Evolutionary conservation across 2,113 vertebrate genomes (phyloP).

Genomic region (Miniopterus natalensis): DNA sequence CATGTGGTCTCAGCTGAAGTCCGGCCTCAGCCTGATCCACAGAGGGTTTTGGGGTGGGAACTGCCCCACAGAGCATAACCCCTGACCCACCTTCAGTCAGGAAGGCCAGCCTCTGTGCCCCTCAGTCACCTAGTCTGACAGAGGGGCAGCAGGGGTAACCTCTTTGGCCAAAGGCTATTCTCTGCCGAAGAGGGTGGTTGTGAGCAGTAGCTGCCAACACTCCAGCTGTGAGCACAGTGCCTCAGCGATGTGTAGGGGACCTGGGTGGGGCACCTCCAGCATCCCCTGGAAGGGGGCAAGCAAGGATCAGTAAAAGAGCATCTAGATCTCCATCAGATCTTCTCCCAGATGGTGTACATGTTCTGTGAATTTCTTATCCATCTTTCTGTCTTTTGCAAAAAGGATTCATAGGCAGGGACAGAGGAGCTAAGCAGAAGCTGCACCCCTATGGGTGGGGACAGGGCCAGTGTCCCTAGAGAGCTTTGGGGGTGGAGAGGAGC

Average conservation of each 20-base stretch:
- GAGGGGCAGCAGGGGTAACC: background rate
- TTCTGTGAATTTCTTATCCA: too few relatives aligned
- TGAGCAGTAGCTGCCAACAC: background rate
- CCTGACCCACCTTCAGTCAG: background rate
- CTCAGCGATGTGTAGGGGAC: background rate
- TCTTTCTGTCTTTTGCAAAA: background rate
- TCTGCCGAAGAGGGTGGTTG: background rate
- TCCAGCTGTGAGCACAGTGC: background rate
- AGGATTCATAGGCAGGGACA: background rate
- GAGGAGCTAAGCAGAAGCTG: background rate
- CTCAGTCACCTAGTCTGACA: background rate
- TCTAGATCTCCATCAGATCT: background rate
- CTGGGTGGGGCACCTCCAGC: background rate
- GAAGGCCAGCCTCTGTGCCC: background rate
- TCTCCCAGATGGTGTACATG: accelerated
- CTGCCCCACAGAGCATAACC: background rate
- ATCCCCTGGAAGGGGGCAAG: accelerated
- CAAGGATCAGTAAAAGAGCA: background rate
- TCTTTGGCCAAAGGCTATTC: background rate
- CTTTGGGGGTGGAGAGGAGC: background rate
- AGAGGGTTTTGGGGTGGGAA: background rate
- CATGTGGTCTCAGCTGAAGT: background rate
- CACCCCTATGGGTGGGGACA: too few relatives aligned
- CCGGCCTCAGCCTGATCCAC: background rate
- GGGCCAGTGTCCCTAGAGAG: background rate